Base-by-base conservation (phyloP, 2,113 vertebrate genomes). In the Pycnonotus jocosus region DNA sequence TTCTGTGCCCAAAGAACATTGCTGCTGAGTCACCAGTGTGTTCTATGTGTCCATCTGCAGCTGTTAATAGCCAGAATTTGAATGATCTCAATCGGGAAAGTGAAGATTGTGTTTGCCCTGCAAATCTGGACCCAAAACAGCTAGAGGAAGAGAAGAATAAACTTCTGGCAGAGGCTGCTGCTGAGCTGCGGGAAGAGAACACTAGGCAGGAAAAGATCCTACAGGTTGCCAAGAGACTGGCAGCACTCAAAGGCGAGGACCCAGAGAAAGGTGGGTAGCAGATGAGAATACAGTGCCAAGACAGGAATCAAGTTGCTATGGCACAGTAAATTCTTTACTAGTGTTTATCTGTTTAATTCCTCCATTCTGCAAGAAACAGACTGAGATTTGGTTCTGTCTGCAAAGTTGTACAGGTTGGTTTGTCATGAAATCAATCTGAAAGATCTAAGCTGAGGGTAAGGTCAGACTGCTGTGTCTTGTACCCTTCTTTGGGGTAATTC, bases 141-240 rank as follows among this genome's bases (percentile, higher is more conserved):
- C 79, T 99, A 92, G 98, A 99, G 71, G 97, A 97, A 38, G 98
- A 99, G 95, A 99, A 99, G 90, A 98, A 95, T 66, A 98, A 95
- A 51, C 92, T 99, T 84, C 95, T 99, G 56, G 97, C 98, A 30
- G 98, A 99, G 96, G 99, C 99, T 45, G 98, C 98, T 42, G 80
- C 96, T 54, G 98, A 98, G 81, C 97, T 99, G 71, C 97, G 57
- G 73, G 98, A 98, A 58, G 99, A 99, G 61, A 98, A 97, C 73
- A 98, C 97, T 4, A 97, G 98, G 68, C 98, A 98, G 88, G 98
- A 99, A 88, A 98, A 98, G 88, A 97, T 99, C 88, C 97, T 99
- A 40, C 95, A 98, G 65, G 97, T 99, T 72, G 98, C 98, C 64
- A 99, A 98, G 96, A 98, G 98, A 81, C 94, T 99, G 95, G 99